phyloP scores from a whole-genome alignment of 2,797 vertebrate genomes.

The Sorex maritimensis region DNA sequence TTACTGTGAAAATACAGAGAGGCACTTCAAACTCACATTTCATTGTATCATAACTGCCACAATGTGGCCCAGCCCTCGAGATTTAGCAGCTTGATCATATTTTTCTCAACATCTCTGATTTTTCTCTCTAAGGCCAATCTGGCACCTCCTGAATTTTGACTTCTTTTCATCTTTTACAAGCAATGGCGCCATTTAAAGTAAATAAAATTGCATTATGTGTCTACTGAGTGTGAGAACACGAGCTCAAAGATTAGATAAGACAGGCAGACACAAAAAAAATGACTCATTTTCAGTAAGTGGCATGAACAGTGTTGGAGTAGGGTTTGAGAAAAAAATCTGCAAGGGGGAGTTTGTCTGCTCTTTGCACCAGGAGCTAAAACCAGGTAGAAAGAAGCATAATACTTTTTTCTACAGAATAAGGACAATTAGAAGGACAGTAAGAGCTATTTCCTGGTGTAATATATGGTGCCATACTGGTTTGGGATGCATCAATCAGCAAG shows the following conservation, averaged over 20 bases:
- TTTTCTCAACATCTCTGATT: conserved; percentile 57
- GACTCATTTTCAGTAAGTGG: not conserved
- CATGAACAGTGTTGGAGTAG: not conserved
- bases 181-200: not conserved
- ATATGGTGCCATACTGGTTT: not conserved
- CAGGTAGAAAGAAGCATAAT: not conserved
- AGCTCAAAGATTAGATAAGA: not conserved
- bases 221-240: not conserved
- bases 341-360: conserved; percentile 2
- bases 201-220: not conserved
- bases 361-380: not conserved
- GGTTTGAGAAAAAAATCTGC: not conserved
- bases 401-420: not conserved
- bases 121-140: conserved; percentile 30
- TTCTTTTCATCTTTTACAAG: conserved; percentile 5
- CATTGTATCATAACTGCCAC: not conserved
- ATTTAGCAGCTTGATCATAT: not conserved
- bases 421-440: not conserved
- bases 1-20: conserved; percentile 6
- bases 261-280: not conserved
- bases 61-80: not conserved
- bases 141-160: conserved; percentile 14
- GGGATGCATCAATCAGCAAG: not conserved
- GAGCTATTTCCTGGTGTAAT: not conserved
- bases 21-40: not conserved